Base-by-base conservation (phyloP, 92 coral and sea anemone genomes). In the Porites rus region DNA sequence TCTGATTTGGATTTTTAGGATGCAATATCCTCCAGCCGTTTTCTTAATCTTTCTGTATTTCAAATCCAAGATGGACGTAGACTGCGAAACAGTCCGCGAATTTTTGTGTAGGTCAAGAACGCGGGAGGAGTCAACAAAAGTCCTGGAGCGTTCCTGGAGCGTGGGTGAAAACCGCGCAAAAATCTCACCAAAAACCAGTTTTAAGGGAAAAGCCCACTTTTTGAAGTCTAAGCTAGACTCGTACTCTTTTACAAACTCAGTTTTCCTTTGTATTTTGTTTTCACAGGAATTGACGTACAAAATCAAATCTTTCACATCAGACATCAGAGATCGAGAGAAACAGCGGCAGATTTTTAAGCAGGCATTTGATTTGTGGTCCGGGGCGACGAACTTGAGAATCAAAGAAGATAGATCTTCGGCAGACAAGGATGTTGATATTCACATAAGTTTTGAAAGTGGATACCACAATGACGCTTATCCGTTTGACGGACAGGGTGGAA, bases 401-500 rank as follows among this genome's bases (percentile, higher is more conserved):
- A 91, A 58, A 6, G 98, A 95, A 58, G 76, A 85, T 12, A 59
- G 62, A 14, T 20, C 87, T n/a, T 53, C 77, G 11, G 50, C 87
- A 1, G 95, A 93, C 16, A 92, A 94, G 22, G 84, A 93, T 46
- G 94, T 93, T 8, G 98, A 95, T 70, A 95, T 95, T 68, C 82
- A 79, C 83, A 93, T 95, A 56, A 74, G 83, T 59, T 95, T 91
- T 84, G 89, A 50, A 10, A 63, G 72, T 7, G 93, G 93, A 10
- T 25, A 83, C 18, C 98, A 95, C 77, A 82, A 83, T 1, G 98
- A 95, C 72, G 90, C 88, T 0, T 93, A 90, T 70, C 94, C 98
- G 4, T 94, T 94, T 76, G 98, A 94, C 38, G 95, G 98, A 38
- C 84, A 81, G 14, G 94, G 96, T 0, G 90, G 93, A 11, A 90